Percentiles rank a stretch among this genome's conserved stretches.
Conservation (phyloP, 2,797 vertebrate species). For the Myotis daubentonii region DNA sequence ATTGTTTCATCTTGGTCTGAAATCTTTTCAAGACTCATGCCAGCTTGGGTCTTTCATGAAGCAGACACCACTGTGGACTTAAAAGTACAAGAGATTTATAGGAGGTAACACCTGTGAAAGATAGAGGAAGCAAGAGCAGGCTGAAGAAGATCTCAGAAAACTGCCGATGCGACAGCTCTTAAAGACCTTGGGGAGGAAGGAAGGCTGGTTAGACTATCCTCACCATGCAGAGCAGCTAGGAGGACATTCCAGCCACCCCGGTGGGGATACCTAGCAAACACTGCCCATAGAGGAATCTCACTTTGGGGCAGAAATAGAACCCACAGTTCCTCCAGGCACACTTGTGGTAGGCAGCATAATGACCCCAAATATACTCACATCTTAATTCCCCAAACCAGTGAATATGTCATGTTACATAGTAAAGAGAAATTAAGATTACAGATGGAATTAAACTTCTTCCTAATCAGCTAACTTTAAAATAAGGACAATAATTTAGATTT, state of each 20-base stretch:
- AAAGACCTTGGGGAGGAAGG: background rate
- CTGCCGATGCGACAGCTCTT: background rate
- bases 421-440: background rate
- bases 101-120: background rate
- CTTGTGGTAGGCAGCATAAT: background rate
- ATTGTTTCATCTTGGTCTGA: background rate
- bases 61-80: background rate
- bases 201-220: background rate
- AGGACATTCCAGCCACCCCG: background rate
- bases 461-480: background rate
- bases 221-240: too few relatives aligned
- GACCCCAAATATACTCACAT: background rate
- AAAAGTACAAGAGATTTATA: background rate
- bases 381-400: background rate
- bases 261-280: fast-evolving
- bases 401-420: background rate
- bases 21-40: background rate
- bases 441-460: background rate
- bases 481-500: background rate
- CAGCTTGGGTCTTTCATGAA: background rate
- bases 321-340: background rate
- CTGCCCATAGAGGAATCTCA: background rate
- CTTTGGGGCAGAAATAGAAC: background rate
- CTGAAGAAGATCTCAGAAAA: background rate
- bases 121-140: background rate